These are phyloP conservation scores for Eulacestoma nigropectus DNA, from an alignment of 2,113 vertebrate species.

Conservation along the genomic window DNA sequence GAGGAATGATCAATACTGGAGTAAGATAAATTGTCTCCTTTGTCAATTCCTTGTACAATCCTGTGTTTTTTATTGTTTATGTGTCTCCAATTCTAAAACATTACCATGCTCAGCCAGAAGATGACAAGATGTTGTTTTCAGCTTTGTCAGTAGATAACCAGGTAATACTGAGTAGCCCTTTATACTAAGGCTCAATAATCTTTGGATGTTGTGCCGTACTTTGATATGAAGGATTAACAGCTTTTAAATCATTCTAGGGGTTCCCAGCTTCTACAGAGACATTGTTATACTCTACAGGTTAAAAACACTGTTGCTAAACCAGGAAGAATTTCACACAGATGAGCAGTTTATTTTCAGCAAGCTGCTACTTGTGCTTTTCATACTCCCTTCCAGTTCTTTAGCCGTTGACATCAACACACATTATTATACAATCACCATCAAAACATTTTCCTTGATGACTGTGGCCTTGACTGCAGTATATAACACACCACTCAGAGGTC, in stretches of 20 bases:
- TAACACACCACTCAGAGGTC: background rate
- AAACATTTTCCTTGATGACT: background rate
- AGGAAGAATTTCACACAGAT: background rate
- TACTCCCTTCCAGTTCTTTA: background rate
- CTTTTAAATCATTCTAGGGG: slow-evolving; percentile 1
- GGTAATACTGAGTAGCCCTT: background rate
- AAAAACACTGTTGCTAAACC: background rate
- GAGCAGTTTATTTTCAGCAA: background rate
- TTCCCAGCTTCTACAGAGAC: background rate
- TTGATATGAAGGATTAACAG: background rate
- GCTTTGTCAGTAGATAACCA: background rate
- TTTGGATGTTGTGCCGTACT: background rate
- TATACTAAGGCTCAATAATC: background rate
- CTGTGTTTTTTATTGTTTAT: background rate
- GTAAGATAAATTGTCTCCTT: slow-evolving; percentile 38
- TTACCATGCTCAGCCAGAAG: background rate
- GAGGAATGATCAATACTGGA: background rate
- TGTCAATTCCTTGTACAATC: slow-evolving; percentile 22
- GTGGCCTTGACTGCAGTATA: background rate
- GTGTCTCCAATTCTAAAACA: slow-evolving; percentile 4
- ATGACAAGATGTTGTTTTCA: slow-evolving; percentile 12
- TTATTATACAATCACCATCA: background rate
- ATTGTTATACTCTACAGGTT: slow-evolving; percentile 1
- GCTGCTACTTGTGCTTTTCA: background rate
- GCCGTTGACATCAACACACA: background rate